Evolutionary conservation across 2,797 vertebrate genomes (phyloP), one percentile per base, ranked within the genome.

Genomic region (Gadopsis marmoratus): DNA sequence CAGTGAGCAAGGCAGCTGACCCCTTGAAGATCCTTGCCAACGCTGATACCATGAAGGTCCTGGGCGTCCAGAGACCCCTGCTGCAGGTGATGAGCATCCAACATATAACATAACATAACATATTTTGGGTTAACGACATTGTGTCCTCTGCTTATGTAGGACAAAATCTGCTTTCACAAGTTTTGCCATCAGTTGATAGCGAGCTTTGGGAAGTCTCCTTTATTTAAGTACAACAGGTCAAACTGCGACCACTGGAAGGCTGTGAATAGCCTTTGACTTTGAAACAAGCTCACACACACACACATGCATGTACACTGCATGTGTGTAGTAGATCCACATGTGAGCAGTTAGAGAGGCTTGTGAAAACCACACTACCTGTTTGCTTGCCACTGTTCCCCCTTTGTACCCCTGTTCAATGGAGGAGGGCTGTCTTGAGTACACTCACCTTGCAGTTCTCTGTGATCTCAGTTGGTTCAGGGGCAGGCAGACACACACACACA

Each of bases 41-140:
- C 0, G 97, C 98, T 0, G 98, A 99, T 67, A 98, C 98, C 84
- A 99, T 99, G 98, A 99, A 99, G 88, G 81, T 96, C n/a, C 94
- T 99, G 1, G 97, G 97, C 0, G 96, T 98, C 47, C 98, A 99
- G 89, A 95, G 98, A 61, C 98, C 98, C 26, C 94, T 99, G 13
- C 93, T 99, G 53, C 98, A 99, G 97, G 98, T 99, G 91, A 86
- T 86, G 29, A 70, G 54, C 37, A 39, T 26, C 23, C 9, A 19
- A 3, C 4, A 61, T 19, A 16, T 37, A 26, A 26, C 26, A 26
- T 26, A 26, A 26, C 26, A 26, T 26, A 26, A 26, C 26, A 26
- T 26, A 26, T 26, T 56, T 58, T 56, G 55, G 35, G 26, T 9
- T 31, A 41, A 54, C 41, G 11, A 43, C 17, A 29, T 33, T 72